Evolutionary conservation across 2,113 vertebrate genomes (phyloP).

Genomic region (Scomber colias): DNA sequence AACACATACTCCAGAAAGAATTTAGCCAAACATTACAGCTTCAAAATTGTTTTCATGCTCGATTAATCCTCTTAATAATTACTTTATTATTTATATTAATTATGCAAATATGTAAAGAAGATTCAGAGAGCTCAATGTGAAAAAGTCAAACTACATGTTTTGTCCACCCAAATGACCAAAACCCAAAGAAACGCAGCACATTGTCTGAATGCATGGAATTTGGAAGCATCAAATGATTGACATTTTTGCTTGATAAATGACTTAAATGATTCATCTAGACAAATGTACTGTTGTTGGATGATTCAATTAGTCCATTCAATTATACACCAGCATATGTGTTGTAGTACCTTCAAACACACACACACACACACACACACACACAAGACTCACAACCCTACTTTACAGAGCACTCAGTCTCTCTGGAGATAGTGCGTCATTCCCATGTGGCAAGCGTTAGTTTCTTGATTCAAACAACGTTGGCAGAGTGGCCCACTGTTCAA

Average conservation of each 20-base stretch:
- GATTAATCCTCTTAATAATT: neutral
- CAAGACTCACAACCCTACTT: neutral
- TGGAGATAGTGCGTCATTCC: slow-evolving; percentile 45
- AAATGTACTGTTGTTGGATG: neutral
- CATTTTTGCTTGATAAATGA: neutral
- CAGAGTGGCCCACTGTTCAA: slow-evolving; percentile 50
- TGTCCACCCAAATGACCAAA: no score
- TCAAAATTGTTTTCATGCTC: neutral
- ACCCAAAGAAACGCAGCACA: neutral
- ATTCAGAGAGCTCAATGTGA: neutral
- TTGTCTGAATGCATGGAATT: no score
- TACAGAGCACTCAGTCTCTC: neutral
- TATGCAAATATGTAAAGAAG: neutral
- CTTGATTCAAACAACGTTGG: slow-evolving; percentile 47
- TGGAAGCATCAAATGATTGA: no score
- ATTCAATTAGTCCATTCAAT: neutral
- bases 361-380: neutral
- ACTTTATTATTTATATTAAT: neutral
- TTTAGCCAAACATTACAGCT: no score
- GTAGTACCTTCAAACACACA: neutral
- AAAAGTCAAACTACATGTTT: no score
- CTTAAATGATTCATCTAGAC: neutral
- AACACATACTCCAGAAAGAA: no score
- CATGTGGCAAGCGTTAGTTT: slow-evolving; percentile 66
- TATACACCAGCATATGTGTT: neutral